A percentile compares a stretch with the other conserved stretches of the same genome.
phyloP scores from a whole-genome alignment of 2,113 vertebrate species.

The Glaucomys volans region DNA sequence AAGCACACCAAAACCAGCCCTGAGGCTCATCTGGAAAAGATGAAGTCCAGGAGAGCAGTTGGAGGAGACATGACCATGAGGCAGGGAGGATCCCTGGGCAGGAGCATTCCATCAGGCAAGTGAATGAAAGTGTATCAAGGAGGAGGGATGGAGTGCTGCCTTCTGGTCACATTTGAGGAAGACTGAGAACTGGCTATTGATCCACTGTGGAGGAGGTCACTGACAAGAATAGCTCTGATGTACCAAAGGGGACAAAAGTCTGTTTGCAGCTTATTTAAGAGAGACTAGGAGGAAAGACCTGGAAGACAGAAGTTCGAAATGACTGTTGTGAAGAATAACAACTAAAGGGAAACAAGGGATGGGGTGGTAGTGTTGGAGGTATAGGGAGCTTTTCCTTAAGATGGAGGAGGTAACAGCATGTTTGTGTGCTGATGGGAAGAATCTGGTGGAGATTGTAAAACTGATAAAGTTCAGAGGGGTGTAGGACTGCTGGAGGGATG shows the following conservation, averaged over 20 bases:
- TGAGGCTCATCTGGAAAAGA: background rate
- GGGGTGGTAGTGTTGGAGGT: background rate
- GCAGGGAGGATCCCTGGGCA: background rate
- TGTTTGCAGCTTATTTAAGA: background rate
- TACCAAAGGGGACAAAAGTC: background rate
- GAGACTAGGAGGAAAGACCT: background rate
- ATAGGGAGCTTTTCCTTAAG: background rate
- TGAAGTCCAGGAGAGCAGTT: background rate
- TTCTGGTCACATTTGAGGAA: background rate
- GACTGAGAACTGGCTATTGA: background rate
- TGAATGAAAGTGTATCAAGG: too few relatives aligned
- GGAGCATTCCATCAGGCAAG: background rate
- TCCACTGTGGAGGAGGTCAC: background rate
- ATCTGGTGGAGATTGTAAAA: background rate
- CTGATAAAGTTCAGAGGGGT: background rate
- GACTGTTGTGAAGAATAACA: background rate
- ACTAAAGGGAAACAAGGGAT: background rate
- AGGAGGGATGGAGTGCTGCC: background rate
- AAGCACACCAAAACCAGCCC: too few relatives aligned
- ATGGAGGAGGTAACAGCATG: background rate
- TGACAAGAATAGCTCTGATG: background rate
- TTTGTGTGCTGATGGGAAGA: background rate
- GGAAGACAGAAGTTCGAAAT: too few relatives aligned
- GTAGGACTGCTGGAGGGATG: background rate
- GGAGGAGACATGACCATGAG: rapidly evolving